These are phyloP conservation scores for Zaprionus africanus DNA, from an alignment of 1,140 invertebrate genomes.

Conservation along the genomic window DNA sequence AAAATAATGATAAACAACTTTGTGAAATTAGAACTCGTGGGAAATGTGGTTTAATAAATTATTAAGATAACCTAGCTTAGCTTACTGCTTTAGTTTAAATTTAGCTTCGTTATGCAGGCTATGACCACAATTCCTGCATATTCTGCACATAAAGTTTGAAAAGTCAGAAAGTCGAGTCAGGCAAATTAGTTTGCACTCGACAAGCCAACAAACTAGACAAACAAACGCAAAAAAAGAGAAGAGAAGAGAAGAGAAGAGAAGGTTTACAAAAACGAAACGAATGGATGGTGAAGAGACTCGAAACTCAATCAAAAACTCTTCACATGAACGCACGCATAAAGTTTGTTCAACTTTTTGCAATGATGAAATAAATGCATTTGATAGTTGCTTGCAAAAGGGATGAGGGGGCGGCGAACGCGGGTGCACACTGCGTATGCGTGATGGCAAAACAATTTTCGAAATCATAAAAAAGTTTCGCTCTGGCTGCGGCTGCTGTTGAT, in stretches of 20 bases:
- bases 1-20: too few relatives aligned
- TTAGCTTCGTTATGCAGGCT: neutral
- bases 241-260: neutral
- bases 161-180: conserved; percentile 29
- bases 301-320: conserved; percentile 79
- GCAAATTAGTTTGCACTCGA: conserved; percentile 42
- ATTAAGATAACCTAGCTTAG: neutral
- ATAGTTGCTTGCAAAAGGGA: conserved; percentile 46
- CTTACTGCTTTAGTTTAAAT: neutral
- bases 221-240: conserved; percentile 16
- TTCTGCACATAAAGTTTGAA: conserved; percentile 13
- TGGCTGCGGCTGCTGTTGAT: too few relatives aligned
- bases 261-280: conserved; percentile 26
- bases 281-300: conserved; percentile 28
- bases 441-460: conserved; percentile 12
- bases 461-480: conserved; percentile 1
- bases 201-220: conserved; percentile 35
- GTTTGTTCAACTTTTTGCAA: conserved; percentile 58
- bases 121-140: neutral
- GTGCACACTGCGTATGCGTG: conserved; percentile 31
- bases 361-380: conserved; percentile 69
- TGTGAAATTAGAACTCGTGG: neutral
- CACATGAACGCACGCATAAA: conserved; percentile 39
- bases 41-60: neutral
- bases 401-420: neutral